A percentile compares a stretch with the other conserved stretches of the same genome.
phyloP scores from a whole-genome alignment of 2,888 invertebrate species.

The Drosophila putrida region DNA sequence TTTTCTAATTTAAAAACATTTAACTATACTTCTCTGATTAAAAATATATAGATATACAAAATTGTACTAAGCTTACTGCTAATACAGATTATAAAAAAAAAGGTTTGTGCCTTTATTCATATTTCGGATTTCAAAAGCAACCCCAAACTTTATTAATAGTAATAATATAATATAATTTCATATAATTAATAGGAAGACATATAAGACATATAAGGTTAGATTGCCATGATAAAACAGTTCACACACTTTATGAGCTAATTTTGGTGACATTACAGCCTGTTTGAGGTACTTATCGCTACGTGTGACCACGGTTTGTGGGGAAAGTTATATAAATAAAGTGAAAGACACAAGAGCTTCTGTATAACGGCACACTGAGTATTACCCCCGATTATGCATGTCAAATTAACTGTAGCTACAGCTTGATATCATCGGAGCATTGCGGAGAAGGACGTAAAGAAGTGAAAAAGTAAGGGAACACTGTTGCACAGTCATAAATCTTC shows the following conservation, averaged over 20 bases:
- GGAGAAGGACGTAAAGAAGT: not conserved
- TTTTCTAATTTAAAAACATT: too few relatives aligned
- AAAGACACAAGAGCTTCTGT: slow-evolving; percentile 3
- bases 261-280: slow-evolving; percentile 32
- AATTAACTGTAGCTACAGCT: slow-evolving; percentile 75
- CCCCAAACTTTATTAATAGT: too few relatives aligned
- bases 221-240: slow-evolving; percentile 4
- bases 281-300: slow-evolving; percentile 27
- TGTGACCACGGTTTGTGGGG: slow-evolving; percentile 10
- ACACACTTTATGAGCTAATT: slow-evolving; percentile 10
- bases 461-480: slow-evolving; percentile 15
- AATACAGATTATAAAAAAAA: too few relatives aligned
- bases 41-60: too few relatives aligned
- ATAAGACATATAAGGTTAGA: not conserved
- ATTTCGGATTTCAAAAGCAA: too few relatives aligned
- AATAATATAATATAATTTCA: too few relatives aligned
- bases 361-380: slow-evolving; percentile 23
- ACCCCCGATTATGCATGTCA: slow-evolving; percentile 75
- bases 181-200: too few relatives aligned
- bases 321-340: slow-evolving; percentile 14
- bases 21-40: too few relatives aligned
- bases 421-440: slow-evolving; percentile 33
- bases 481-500: slow-evolving; percentile 66
- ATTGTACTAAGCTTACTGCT: too few relatives aligned
- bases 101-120: too few relatives aligned